Base-by-base conservation (phyloP, 92 coral and sea anemone genomes). In the Phenganax subtilis region DNA sequence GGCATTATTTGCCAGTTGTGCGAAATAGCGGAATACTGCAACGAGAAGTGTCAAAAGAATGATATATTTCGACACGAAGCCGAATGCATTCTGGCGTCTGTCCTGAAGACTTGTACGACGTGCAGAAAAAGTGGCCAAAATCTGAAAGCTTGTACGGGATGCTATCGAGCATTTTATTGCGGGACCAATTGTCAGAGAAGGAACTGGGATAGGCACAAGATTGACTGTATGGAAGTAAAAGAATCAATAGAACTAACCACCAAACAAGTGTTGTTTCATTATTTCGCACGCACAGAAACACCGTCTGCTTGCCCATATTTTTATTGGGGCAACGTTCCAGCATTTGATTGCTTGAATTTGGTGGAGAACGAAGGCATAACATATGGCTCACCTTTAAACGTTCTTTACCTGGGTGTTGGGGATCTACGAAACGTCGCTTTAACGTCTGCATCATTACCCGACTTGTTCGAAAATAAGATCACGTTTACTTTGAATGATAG, bases 351-450 rank as follows among this genome's bases (percentile, higher is more conserved):
- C 62, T 20, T 54, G 0, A 91, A 91, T 75, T 83, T 89, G 82
- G 54, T 85, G 58, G 84, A 87, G 87, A 91, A 87, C 63, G 96
- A 91, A 77, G 92, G 96, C 14, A 65, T 54, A 16, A 84, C 75
- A 9, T 87, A 81, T 75, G 63, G 77, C 16, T 80, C 72, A 54
- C 82, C 87, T 7, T 70, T 91, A 54, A 78, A 80, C 25, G 85
- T 91, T 58, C 82, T 91, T 54, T 60, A 87, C 7, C 87, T 91
- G 65, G 96, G 96, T 16, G 91, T 86, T 16, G 96, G 96, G 11
- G 96, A 91, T 70, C 89, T 88, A 27, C 80, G 92, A 69, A 80
- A 89, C 76, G 89, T 89, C 59, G 77, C 80, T 52, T 84, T 91
- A 60, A 77, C 92, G n/a, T 70, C 81, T 62, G 85, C 91, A 7